phyloP scores from a whole-genome alignment of 2,113 vertebrate species.

The Perca flavescens region DNA sequence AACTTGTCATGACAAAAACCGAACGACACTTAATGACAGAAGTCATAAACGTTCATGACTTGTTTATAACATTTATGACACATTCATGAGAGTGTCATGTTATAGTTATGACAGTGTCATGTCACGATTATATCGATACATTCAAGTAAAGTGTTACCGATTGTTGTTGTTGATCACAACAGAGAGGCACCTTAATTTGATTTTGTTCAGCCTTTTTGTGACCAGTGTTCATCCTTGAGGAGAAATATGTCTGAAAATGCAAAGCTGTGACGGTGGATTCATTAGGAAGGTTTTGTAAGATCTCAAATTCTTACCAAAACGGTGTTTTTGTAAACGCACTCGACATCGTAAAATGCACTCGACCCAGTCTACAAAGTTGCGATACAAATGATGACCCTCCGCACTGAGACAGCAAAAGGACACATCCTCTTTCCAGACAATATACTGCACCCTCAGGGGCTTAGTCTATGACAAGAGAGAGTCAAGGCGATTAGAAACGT shows the following conservation, averaged over 20 bases:
- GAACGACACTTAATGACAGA: too few species aligned
- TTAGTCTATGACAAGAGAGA: slow-evolving; percentile 25
- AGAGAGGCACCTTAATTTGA: background rate
- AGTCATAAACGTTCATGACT: too few species aligned
- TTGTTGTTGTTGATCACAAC: background rate
- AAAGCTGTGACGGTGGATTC: background rate
- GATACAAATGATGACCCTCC: slow-evolving; percentile 20
- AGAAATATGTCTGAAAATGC: background rate
- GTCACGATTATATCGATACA: too few species aligned
- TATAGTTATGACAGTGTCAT: too few species aligned
- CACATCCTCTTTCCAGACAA: slow-evolving; percentile 35
- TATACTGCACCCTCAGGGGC: slow-evolving; percentile 20
- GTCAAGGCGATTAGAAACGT: slow-evolving; percentile 47
- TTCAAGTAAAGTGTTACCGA: too few species aligned
- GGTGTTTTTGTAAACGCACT: too few species aligned
- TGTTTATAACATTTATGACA: too few species aligned
- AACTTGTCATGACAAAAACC: too few species aligned
- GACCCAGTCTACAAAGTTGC: background rate
- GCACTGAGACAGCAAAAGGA: slow-evolving; percentile 27
- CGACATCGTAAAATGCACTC: background rate
- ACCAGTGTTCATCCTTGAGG: background rate
- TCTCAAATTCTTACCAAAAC: background rate
- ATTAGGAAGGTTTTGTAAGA: background rate
- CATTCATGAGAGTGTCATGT: too few species aligned
- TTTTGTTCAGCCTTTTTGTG: background rate